Evolutionary conservation across 2,888 invertebrate species (phyloP).

Genomic region (Acleris laterana): DNA sequence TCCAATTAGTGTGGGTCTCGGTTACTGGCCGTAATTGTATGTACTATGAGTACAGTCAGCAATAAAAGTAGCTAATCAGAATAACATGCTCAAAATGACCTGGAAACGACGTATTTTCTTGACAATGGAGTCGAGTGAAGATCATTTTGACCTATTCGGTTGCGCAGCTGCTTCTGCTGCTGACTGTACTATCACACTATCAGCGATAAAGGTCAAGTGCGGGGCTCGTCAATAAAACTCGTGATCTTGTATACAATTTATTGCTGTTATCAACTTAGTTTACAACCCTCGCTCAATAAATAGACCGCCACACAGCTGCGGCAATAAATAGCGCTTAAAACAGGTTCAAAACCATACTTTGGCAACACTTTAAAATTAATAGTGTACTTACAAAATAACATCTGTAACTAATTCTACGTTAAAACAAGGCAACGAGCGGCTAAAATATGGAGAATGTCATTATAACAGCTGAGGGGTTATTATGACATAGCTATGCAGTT

Average conservation of each 20-base stretch:
- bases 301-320: constrained; percentile 6
- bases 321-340: constrained; percentile 12
- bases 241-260: constrained; percentile 16
- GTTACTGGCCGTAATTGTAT: no score
- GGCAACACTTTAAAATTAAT: constrained; percentile 27
- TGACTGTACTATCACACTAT: background rate
- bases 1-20: no score
- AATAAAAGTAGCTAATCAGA: no score
- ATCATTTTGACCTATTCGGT: no score
- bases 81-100: no score
- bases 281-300: constrained; percentile 27
- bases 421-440: constrained; percentile 9
- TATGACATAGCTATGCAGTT: no score
- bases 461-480: no score
- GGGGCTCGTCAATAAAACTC: constrained; percentile 18
- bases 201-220: constrained; percentile 16
- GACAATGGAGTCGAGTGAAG: no score
- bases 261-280: constrained; percentile 30
- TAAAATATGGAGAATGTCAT: background rate
- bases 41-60: no score
- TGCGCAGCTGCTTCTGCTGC: no score
- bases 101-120: no score
- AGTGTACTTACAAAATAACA: constrained; percentile 10
- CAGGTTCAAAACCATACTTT: constrained; percentile 26
- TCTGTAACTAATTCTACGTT: constrained; percentile 15